Percentiles rank a stretch among this genome's conserved stretches.
Evolutionary conservation across 2,888 invertebrate genomes (phyloP).

Genomic region (Ormyrus nitidulus): DNA sequence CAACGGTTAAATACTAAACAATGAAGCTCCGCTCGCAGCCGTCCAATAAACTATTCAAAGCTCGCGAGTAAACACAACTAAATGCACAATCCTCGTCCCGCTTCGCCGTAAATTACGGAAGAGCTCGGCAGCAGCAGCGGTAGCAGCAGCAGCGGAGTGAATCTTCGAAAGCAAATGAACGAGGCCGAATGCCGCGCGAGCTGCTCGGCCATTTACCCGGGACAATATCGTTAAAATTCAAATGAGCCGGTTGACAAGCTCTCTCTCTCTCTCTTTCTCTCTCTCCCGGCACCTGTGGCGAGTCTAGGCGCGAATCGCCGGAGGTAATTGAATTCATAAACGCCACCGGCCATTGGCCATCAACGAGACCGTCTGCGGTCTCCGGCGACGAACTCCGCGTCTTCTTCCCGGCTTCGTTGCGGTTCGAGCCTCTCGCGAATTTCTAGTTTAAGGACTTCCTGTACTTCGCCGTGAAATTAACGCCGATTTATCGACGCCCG

Average conservation of each 20-base stretch:
- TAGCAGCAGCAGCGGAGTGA: neutral
- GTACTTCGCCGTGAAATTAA: no score
- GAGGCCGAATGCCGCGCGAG: no score
- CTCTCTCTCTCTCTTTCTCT: neutral
- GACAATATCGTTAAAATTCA: neutral
- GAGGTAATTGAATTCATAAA: constrained; percentile 68
- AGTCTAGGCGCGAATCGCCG: no score
- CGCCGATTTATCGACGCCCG: no score
- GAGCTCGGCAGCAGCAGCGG: neutral
- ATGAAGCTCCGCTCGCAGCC: no score
- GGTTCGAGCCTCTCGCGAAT: constrained; percentile 25
- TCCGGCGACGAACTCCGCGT: neutral
- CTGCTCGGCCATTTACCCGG: neutral
- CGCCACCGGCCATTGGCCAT: constrained; percentile 48
- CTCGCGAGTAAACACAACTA: no score
- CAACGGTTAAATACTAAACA: no score
- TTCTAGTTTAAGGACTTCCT: neutral
- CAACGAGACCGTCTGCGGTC: constrained; percentile 31
- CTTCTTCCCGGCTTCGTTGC: constrained; percentile 27
- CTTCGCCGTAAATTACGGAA: neutral
- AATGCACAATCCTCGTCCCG: constrained; percentile 19
- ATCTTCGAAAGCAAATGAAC: neutral
- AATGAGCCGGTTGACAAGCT: neutral
- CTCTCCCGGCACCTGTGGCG: no score
- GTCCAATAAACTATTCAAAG: no score